Evolutionary conservation across 2,888 invertebrate species (phyloP), one percentile per base, ranked within the genome.

Genomic region (Nymphalis c-album): DNA sequence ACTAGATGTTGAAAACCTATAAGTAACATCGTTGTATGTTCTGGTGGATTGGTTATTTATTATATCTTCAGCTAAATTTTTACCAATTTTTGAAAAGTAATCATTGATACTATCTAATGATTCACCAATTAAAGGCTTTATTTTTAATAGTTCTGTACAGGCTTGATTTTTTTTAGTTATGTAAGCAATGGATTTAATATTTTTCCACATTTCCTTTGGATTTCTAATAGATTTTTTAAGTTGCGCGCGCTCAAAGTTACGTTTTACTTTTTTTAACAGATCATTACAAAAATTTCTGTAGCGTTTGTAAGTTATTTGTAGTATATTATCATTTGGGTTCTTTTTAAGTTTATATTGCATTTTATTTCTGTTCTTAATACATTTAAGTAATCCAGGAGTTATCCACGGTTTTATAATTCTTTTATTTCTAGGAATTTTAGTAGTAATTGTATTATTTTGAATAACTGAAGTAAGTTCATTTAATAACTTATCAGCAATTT

Each of bases 281-380:
- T 67, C 67, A 26, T 72, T 76, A n/a, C 73, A 73, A 31, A 72
- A 77, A 31, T 72, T 76, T 35, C 74, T 70, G 45, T 78, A 78
- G 17, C 76, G 50, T 8, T 31, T 71, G 31, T 74, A 78, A 0
- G 71, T 68, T 7, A 62, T 61, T 57, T 70, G 64, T 7, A 70
- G 7, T 18, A 50, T 53, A 5, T 7, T 1, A 59, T 76, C 68
- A 18, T 67, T 45, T 5, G 71, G 74, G 4, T 67, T 6, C 31
- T 55, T 50, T 51, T 64, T 73, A 5, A 45, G 7, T 57, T 63
- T 68, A 5, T 16, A 35, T 66, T 73, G 67, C 5, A 75, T 17
- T 13, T 53, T 66, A 20, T 76, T 74, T 17, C 75, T 55, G 26
- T 76, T 55, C 7, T 70, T 62, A 5, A 77, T 72, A 50, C 76